A percentile compares a stretch with the other conserved stretches of the same genome.
Conservation (phyloP, 1,140 invertebrate genomes). For the Bicyclus anynana region DNA sequence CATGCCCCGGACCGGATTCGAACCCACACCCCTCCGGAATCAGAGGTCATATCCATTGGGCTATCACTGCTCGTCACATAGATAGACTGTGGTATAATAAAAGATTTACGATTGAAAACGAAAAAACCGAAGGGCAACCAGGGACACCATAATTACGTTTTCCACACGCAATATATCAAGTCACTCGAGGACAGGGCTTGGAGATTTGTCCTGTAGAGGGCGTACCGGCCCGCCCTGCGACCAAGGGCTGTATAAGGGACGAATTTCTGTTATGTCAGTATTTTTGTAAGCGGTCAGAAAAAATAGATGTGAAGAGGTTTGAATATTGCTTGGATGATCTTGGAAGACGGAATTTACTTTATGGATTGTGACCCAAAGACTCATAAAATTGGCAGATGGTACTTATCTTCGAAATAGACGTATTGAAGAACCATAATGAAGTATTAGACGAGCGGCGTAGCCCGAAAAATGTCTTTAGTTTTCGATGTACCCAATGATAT, state of each 20-base stretch:
- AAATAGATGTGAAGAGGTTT: background rate
- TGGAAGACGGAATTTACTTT: background rate
- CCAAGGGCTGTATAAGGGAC: background rate
- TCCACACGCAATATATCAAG: slow-evolving; percentile 20
- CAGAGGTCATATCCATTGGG: no score
- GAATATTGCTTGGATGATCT: background rate
- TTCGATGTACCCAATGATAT: no score
- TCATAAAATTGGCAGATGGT: no score
- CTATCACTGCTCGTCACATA: no score
- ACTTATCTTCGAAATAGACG: no score
- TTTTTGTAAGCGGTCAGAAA: background rate
- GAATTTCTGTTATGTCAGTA: background rate
- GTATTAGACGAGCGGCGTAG: no score
- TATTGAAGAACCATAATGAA: no score
- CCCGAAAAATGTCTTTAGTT: no score
- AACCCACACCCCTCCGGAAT: no score
- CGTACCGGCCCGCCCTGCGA: slow-evolving; percentile 19
- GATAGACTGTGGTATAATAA: no score
- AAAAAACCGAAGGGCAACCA: background rate
- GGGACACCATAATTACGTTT: slow-evolving; percentile 20
- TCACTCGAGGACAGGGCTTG: slow-evolving; percentile 11
- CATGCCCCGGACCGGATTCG: no score
- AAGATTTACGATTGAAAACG: background rate
- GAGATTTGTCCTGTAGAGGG: slow-evolving; percentile 22
- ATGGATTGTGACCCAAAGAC: no score